These are phyloP conservation scores for Brachyptera risi DNA, from an alignment of 2,888 invertebrate genomes.

Conservation along the genomic window DNA sequence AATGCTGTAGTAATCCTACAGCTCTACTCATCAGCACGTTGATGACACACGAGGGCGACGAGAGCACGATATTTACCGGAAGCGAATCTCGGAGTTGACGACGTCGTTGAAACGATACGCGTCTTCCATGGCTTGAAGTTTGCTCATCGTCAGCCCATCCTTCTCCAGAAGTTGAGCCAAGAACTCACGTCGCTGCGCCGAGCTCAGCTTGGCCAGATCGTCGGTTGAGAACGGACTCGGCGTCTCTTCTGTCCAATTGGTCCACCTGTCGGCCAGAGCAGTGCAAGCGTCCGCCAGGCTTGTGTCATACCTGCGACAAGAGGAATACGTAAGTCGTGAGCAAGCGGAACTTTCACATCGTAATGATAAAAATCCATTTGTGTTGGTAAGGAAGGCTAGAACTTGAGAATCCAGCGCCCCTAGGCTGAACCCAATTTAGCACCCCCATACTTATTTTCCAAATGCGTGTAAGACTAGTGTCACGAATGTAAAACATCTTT, in stretches of 20 bases:
- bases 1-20: no score
- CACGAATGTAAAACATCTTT: no score
- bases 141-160: slow-evolving; percentile 51
- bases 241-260: slow-evolving; percentile 45
- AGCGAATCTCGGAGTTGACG: slow-evolving; percentile 73
- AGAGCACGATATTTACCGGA: slow-evolving; percentile 42
- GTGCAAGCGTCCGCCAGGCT: slow-evolving; percentile 59
- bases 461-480: no score
- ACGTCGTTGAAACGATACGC: slow-evolving; percentile 60
- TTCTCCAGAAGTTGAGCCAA: slow-evolving; percentile 62
- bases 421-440: no score
- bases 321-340: not conserved
- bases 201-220: slow-evolving; percentile 55
- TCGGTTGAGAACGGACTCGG: slow-evolving; percentile 46
- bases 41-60: not conserved
- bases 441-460: no score
- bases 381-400: no score
- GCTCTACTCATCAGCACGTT: no score
- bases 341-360: no score
- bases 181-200: slow-evolving; percentile 65
- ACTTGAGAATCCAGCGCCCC: no score
- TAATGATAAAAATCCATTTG: no score
- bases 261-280: slow-evolving; percentile 55
- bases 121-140: slow-evolving; percentile 57
- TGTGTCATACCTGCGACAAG: slow-evolving; percentile 60